These are phyloP conservation scores for Diacarnus erythraeanus DNA, from an alignment of 37 sponge, comb jelly and placozoan species.

Conservation along the genomic window DNA sequence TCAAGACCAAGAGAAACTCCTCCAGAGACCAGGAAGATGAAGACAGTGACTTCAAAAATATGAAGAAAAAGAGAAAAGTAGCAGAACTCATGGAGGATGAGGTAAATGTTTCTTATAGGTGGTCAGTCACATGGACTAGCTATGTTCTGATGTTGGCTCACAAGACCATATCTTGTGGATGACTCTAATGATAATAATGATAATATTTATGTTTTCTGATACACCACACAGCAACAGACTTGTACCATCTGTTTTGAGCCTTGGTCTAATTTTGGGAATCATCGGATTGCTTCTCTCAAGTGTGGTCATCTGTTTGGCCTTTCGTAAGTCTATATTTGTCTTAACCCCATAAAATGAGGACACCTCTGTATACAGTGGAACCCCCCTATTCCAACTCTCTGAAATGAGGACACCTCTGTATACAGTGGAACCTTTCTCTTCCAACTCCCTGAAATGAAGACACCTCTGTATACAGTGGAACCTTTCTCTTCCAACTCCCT, in stretches of 20 bases:
- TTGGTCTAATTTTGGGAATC: conserved; percentile 86
- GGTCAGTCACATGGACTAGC: background rate
- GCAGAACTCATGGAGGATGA: conserved; percentile 36
- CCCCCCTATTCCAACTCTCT: too few species aligned
- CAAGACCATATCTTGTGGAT: background rate
- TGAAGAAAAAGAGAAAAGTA: conserved; percentile 36
- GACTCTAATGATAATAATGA: background rate
- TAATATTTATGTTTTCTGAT: too few species aligned
- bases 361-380: too few species aligned
- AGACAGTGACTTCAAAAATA: conserved; percentile 42
- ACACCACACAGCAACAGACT: conserved; percentile 69
- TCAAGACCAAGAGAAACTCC: background rate
- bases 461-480: too few species aligned
- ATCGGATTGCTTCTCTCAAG: conserved; percentile 74
- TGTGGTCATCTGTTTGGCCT: conserved; percentile 92
- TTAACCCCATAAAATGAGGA: too few species aligned
- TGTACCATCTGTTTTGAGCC: conserved; percentile 92
- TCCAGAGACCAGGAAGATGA: background rate
- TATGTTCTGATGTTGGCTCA: background rate
- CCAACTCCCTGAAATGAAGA: too few species aligned
- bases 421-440: too few species aligned
- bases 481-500: too few species aligned
- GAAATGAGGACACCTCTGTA: too few species aligned
- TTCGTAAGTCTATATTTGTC: conserved; percentile 31
- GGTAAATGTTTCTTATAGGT: background rate